A percentile compares a stretch with the other conserved stretches of the same genome.
Evolutionary conservation across 1,140 invertebrate genomes (phyloP).

Genomic region (Ostrea denselamellosa): DNA sequence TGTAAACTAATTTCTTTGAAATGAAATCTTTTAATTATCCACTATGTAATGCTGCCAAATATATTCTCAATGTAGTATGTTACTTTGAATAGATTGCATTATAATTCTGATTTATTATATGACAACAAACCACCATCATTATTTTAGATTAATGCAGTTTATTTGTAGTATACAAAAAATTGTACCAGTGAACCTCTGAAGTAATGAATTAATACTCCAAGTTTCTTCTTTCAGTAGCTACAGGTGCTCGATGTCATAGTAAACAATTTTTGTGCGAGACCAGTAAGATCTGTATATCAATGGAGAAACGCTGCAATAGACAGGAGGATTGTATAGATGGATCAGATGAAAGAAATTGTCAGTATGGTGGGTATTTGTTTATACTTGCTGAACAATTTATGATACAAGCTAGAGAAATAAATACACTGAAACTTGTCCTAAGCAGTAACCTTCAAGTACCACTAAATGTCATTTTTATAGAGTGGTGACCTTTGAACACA

Average conservation of each 20-base stretch:
- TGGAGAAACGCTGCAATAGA: conserved; percentile 5
- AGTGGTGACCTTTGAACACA: too few relatives aligned
- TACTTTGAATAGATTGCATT: too few relatives aligned
- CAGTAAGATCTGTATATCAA: not conserved
- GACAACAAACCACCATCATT: too few relatives aligned
- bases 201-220: not conserved
- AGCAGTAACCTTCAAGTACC: too few relatives aligned
- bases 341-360: conserved; percentile 36
- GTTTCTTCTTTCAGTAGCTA: not conserved
- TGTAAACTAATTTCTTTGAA: too few relatives aligned
- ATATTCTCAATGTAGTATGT: too few relatives aligned
- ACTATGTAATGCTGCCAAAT: too few relatives aligned
- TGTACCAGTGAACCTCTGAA: not conserved
- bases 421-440: too few relatives aligned
- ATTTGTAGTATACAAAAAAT: not conserved
- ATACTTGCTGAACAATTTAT: not conserved
- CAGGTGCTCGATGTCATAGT: conserved; percentile 28
- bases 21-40: too few relatives aligned
- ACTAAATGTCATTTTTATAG: too few relatives aligned
- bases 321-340: conserved; percentile 26
- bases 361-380: not conserved
- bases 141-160: not conserved
- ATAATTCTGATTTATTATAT: too few relatives aligned
- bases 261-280: conserved; percentile 25
- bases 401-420: not conserved